phyloP scores from a whole-genome alignment of 2,888 invertebrate species.

The Apoda limacodes region DNA sequence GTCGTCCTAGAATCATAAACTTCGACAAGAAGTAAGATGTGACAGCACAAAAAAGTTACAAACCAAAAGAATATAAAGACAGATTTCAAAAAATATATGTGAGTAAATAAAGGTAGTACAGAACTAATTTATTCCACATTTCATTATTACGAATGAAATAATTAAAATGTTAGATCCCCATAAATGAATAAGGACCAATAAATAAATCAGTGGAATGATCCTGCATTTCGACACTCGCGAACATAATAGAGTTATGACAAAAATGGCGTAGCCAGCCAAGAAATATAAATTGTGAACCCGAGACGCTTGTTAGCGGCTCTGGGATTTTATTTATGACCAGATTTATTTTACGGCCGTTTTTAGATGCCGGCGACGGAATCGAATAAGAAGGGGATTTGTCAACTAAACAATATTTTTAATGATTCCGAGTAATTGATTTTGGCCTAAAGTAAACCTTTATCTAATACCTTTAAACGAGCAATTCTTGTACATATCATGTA shows the following conservation, averaged over 20 bases:
- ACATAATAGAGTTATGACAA: constrained; percentile 66
- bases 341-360: constrained; percentile 65
- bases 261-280: constrained; percentile 55
- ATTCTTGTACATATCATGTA: no score
- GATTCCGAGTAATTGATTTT: constrained; percentile 27
- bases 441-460: no score
- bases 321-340: constrained; percentile 65
- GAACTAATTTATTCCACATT: no score
- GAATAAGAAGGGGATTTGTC: constrained; percentile 38
- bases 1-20: no score
- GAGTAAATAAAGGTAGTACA: no score
- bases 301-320: constrained; percentile 69
- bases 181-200: constrained; percentile 17
- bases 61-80: no score
- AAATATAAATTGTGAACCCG: constrained; percentile 66
- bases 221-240: constrained; percentile 59
- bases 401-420: constrained; percentile 39
- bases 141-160: no score
- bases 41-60: no score
- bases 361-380: constrained; percentile 40
- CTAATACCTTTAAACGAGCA: no score
- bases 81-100: no score
- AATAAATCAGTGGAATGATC: constrained; percentile 50
- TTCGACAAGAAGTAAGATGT: no score
- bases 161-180: no score